These are phyloP conservation scores for Gorsachius goisagi DNA, from an alignment of 2,113 vertebrate species.

Conservation along the genomic window DNA sequence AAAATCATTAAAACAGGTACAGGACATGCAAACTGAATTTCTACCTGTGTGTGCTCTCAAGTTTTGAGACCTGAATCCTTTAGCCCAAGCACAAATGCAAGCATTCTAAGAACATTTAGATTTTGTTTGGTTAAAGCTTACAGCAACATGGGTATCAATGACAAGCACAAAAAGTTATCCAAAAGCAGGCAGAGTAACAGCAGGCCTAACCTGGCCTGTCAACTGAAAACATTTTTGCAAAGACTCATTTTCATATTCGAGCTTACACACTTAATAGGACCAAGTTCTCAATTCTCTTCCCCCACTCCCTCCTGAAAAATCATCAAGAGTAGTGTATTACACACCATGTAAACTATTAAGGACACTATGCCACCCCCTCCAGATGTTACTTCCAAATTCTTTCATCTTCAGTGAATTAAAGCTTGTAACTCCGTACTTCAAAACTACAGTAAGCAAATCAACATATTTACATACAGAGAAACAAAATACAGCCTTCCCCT, in stretches of 20 bases:
- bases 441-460: neutral
- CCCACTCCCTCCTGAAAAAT: neutral
- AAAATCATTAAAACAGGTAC: neutral
- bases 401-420: neutral
- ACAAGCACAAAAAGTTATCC: neutral
- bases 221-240: neutral
- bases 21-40: neutral
- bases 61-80: neutral
- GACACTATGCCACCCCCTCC: neutral
- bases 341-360: neutral
- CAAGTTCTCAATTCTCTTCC: neutral
- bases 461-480: neutral
- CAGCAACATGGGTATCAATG: neutral
- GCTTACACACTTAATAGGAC: neutral
- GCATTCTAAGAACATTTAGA: neutral
- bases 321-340: neutral
- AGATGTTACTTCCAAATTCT: neutral
- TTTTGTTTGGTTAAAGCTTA: slow-evolving; percentile 9
- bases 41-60: neutral
- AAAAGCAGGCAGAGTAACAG: neutral
- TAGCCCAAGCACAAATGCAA: slow-evolving; percentile 21
- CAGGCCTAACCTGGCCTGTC: neutral
- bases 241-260: neutral
- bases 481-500: neutral
- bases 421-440: neutral